These are phyloP conservation scores for Aphodius sticticus DNA, from an alignment of 2,888 invertebrate genomes.

Conservation along the genomic window DNA sequence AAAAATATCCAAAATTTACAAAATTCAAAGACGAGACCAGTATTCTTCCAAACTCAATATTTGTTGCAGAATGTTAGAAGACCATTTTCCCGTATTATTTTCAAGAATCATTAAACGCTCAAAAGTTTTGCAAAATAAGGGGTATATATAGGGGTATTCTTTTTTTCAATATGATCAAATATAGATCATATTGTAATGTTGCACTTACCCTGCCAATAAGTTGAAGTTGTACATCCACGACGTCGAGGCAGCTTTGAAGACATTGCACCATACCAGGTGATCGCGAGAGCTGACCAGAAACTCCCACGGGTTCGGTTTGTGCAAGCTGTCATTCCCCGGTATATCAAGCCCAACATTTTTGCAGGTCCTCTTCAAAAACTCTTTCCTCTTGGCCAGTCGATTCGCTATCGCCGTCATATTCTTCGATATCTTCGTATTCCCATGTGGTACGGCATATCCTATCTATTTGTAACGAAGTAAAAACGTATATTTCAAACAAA, in stretches of 20 bases:
- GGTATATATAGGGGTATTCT: too few species aligned
- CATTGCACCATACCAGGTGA: conserved; percentile 85
- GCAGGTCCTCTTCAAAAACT: conserved; percentile 68
- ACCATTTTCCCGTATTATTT: too few species aligned
- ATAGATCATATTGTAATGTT: not conserved
- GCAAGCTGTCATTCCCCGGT: conserved; percentile 65
- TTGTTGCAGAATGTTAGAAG: too few species aligned
- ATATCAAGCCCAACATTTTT: conserved; percentile 68
- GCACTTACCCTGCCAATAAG: conserved; percentile 74
- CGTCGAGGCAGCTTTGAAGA: conserved; percentile 86
- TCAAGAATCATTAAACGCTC: too few species aligned
- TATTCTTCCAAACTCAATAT: too few species aligned
- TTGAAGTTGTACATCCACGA: conserved; percentile 95
- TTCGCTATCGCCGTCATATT: conserved; percentile 68
- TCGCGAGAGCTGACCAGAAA: conserved; percentile 82
- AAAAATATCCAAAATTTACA: too few species aligned
- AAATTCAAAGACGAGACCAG: too few species aligned
- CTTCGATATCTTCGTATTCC: conserved; percentile 46
- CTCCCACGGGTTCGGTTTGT: conserved; percentile 85
- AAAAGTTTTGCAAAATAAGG: too few species aligned
- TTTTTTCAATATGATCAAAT: too few species aligned
- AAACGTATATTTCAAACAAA: conserved; percentile 5
- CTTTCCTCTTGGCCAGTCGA: conserved; percentile 67
- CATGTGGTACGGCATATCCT: conserved; percentile 20
- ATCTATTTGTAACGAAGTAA: conserved; percentile 25